A percentile compares a stretch with the other conserved stretches of the same genome.
phyloP scores from a whole-genome alignment of 1,140 invertebrate genomes.

The Monomorium pharaonis region DNA sequence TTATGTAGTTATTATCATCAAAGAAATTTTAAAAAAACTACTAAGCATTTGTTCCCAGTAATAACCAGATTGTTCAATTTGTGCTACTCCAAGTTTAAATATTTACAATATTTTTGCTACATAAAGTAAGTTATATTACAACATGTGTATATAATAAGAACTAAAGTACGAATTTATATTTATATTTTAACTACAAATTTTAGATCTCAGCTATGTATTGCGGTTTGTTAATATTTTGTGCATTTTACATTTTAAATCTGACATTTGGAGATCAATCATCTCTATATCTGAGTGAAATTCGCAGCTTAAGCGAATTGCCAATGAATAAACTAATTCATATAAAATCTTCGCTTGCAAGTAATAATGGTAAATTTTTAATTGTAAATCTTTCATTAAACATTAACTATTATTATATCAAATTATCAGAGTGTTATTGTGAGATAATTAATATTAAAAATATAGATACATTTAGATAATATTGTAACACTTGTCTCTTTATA shows the following conservation, averaged over 20 bases:
- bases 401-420: too few relatives aligned
- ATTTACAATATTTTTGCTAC: not conserved
- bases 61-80: not conserved
- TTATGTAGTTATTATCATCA: not conserved
- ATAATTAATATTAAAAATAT: not conserved
- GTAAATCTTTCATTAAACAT: conserved; percentile 36
- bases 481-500: not conserved
- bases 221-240: not conserved
- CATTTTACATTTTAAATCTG: not conserved
- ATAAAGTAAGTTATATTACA: conserved; percentile 7
- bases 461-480: not conserved
- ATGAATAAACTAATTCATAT: conserved; percentile 84
- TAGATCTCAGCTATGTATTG: not conserved
- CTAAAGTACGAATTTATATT: not conserved
- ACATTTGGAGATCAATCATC: conserved; percentile 46
- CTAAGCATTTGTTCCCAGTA: too few relatives aligned
- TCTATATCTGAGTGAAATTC: conserved; percentile 81
- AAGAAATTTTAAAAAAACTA: not conserved
- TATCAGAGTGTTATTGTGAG: not conserved
- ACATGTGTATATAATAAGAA: not conserved
- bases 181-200: conserved; percentile 4
- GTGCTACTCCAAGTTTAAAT: not conserved
- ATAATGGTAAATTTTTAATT: conserved; percentile 65
- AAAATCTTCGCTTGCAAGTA: conserved; percentile 77
- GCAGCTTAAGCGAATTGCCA: conserved; percentile 85